A percentile compares a stretch with the other conserved stretches of the same genome.
phyloP scores from a whole-genome alignment of 2,888 invertebrate species.

The Drosophila rubida region DNA sequence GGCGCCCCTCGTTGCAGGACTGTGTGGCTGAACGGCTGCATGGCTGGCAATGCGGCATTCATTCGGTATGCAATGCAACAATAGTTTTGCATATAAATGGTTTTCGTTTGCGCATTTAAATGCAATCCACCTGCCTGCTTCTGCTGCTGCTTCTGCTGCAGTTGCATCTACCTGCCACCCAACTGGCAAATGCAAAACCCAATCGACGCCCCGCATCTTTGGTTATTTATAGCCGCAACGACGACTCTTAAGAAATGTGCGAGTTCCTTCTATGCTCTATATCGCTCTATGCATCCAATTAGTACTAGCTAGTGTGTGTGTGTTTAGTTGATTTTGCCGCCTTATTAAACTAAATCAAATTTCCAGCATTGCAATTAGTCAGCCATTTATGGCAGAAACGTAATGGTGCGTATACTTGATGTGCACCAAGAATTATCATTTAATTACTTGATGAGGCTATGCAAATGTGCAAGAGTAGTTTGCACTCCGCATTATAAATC shows the following conservation, averaged over 20 bases:
- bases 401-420: conserved; percentile 57
- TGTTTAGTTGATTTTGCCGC: conserved; percentile 56
- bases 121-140: conserved; percentile 62
- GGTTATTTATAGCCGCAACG: conserved; percentile 62
- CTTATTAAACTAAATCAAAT: conserved; percentile 65
- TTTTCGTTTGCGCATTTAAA: conserved; percentile 82
- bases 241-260: conserved; percentile 49
- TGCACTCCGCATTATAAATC: conserved; percentile 23
- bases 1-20: neutral
- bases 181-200: conserved; percentile 43
- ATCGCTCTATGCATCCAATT: conserved; percentile 58
- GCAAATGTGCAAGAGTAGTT: conserved; percentile 38
- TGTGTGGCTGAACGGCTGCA: no score
- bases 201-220: conserved; percentile 66
- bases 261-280: conserved; percentile 3
- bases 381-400: conserved; percentile 29
- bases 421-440: conserved; percentile 8
- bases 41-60: conserved; percentile 62
- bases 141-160: conserved; percentile 1
- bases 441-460: neutral
- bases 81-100: conserved; percentile 84
- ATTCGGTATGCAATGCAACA: conserved; percentile 81
- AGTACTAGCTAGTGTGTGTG: conserved; percentile 46
- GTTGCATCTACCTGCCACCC: conserved; percentile 10
- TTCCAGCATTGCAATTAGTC: conserved; percentile 46